These are phyloP conservation scores for Candidula unifasciata DNA, from an alignment of 2,888 invertebrate genomes.

Conservation along the genomic window DNA sequence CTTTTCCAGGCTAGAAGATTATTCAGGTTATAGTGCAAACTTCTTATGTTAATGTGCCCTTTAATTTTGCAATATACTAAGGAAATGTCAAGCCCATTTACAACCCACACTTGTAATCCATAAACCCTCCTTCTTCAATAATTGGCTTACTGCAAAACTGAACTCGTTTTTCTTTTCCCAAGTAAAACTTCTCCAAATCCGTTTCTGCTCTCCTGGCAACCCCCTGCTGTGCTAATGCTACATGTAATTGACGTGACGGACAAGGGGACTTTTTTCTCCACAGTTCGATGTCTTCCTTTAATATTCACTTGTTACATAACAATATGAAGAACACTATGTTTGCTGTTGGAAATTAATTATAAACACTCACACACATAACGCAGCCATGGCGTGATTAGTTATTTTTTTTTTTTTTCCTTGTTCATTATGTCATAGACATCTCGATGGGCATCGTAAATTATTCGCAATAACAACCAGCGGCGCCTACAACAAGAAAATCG, in stretches of 20 bases:
- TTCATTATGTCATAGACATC: background rate
- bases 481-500: too few species aligned
- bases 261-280: background rate
- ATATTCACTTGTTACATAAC: background rate
- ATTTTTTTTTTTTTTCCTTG: too few species aligned
- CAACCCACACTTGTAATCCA: too few species aligned
- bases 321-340: conserved; percentile 7
- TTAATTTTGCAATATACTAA: too few species aligned
- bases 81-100: too few species aligned
- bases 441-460: background rate
- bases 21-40: too few species aligned
- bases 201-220: background rate
- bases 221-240: background rate
- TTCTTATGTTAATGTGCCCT: too few species aligned
- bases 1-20: too few species aligned
- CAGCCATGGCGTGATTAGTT: background rate
- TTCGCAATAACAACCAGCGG: background rate
- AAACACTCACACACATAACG: background rate
- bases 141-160: conserved; percentile 18
- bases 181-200: background rate
- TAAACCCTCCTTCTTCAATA: background rate
- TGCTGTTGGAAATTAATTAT: conserved; percentile 14
- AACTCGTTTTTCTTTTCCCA: conserved; percentile 2
- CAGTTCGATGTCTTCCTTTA: background rate
- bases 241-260: background rate